Conservation (phyloP, 37 sponge, comb jelly and placozoan species). For the Cliona cf. orientalis region DNA sequence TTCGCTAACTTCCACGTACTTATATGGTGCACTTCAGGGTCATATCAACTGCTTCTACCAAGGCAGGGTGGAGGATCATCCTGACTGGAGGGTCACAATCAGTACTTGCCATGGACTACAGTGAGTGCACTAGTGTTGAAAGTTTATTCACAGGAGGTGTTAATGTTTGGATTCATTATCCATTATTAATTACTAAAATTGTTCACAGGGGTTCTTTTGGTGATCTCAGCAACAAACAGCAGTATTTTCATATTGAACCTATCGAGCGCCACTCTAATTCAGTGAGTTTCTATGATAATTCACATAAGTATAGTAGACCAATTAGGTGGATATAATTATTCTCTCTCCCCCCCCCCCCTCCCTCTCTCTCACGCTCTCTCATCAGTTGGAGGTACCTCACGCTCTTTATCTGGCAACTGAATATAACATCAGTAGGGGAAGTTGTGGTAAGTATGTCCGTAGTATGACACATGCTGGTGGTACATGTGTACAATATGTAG, state of each 20-base stretch:
- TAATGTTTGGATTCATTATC: background rate
- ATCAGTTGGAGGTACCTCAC: conserved; percentile 48
- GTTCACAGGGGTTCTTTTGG: conserved; percentile 74
- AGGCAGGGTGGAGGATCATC: conserved; percentile 60
- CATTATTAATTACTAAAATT: background rate
- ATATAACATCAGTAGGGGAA: conserved; percentile 11
- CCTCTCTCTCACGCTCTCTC: too few relatives aligned
- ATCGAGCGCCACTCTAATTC: conserved; percentile 7
- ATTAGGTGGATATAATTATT: background rate
- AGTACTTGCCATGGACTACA: conserved; percentile 74
- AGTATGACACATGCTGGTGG: too few relatives aligned
- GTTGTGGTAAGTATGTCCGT: conserved; percentile 49
- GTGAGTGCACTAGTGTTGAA: conserved; percentile 23
- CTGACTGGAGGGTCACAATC: conserved; percentile 64
- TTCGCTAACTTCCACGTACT: too few relatives aligned
- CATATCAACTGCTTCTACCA: conserved; percentile 84
- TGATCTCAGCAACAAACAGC: conserved; percentile 10
- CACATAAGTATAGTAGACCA: background rate
- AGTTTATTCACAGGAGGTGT: background rate
- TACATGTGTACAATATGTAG: too few relatives aligned
- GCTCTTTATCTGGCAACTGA: conserved; percentile 29
- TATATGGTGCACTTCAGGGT: conserved; percentile 60
- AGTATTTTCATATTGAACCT: conserved; percentile 67
- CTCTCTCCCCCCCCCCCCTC: too few relatives aligned
- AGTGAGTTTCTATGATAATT: background rate